A percentile compares a stretch with the other conserved stretches of the same genome.
Evolutionary conservation across 2,888 invertebrate species (phyloP).

Genomic region (Ichneumoninae sp.): DNA sequence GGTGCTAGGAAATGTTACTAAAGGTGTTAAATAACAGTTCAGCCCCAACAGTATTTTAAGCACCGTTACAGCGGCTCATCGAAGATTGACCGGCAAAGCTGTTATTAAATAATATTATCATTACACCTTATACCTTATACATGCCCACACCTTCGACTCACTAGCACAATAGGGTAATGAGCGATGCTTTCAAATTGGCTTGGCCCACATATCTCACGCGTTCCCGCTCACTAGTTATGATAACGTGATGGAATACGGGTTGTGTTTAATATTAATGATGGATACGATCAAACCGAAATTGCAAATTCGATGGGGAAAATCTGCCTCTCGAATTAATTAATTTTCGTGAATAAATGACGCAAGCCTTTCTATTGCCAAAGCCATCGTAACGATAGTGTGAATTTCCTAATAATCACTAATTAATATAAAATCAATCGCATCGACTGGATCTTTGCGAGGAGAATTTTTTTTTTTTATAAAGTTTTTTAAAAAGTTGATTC

Average conservation of each 20-base stretch:
- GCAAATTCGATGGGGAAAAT: not conserved
- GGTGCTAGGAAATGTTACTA: not conserved
- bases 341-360: not conserved
- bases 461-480: too few relatives aligned
- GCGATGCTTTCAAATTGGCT: conserved; percentile 40
- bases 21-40: not conserved
- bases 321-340: not conserved
- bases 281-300: not conserved
- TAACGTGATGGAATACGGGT: not conserved
- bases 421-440: too few relatives aligned
- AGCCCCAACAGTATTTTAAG: not conserved
- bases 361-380: not conserved
- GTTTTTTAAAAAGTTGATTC: too few relatives aligned
- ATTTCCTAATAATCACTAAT: too few relatives aligned
- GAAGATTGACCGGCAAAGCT: not conserved
- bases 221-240: conserved; percentile 5
- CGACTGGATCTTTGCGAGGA: too few relatives aligned
- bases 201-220: conserved; percentile 37
- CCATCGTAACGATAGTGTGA: too few relatives aligned
- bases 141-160: conserved; percentile 1
- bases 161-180: not conserved
- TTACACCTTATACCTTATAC: not conserved
- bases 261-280: not conserved
- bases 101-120: conserved; percentile 14
- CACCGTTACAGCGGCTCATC: not conserved